Conservation (phyloP, 2,113 vertebrate species). For the Cinclus cinclus region DNA sequence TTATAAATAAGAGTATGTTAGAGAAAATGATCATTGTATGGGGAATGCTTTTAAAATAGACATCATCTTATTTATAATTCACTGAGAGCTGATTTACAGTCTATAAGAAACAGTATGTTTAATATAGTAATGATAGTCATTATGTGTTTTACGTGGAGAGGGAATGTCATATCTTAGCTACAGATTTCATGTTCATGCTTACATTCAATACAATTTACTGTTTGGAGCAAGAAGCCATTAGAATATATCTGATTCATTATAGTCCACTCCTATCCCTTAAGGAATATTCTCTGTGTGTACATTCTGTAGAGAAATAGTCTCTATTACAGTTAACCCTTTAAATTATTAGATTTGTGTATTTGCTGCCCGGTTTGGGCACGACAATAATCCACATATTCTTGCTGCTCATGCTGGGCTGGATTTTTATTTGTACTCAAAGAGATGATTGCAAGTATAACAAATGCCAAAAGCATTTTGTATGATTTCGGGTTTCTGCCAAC, state of each 20-base stretch:
- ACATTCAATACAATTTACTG: not conserved
- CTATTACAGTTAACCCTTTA: not conserved
- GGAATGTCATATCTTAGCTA: not conserved
- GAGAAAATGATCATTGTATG: not conserved
- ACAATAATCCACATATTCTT: not conserved
- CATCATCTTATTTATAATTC: not conserved
- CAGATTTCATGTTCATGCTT: not conserved
- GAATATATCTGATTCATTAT: not conserved
- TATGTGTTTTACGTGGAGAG: not conserved
- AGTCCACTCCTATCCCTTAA: not conserved
- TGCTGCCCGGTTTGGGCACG: not conserved
- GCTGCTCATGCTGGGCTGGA: not conserved
- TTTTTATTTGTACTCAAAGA: constrained; percentile 11
- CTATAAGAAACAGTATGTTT: not conserved
- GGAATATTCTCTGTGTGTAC: not conserved
- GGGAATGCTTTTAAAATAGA: not conserved
- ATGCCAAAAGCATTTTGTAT: constrained; percentile 57
- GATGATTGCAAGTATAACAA: constrained; percentile 23
- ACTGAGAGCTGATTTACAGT: not conserved
- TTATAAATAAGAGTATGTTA: not conserved
- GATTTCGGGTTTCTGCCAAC: constrained; percentile 53
- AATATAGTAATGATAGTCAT: not conserved
- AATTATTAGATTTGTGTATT: not conserved
- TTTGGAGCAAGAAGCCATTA: not conserved
- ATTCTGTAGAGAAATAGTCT: not conserved